Evolutionary conservation across 2,797 vertebrate species (phyloP).

Genomic region (Chrosomus eos): DNA sequence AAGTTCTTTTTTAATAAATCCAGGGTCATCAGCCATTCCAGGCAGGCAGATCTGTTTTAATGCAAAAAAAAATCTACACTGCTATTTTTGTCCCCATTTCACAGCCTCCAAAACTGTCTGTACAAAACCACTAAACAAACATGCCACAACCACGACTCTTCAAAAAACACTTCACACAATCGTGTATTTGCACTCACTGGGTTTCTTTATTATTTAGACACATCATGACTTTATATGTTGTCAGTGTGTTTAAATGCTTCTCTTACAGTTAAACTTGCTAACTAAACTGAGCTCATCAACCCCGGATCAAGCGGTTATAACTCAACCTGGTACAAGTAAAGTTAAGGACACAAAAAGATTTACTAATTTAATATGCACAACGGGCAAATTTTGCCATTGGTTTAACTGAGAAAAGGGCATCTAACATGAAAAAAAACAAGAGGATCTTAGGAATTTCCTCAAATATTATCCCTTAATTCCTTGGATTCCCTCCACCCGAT

Average conservation of each 20-base stretch:
- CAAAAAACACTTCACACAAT: neutral
- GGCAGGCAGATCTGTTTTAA: neutral
- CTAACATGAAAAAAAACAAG: neutral
- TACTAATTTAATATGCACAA: neutral
- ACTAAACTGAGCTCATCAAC: neutral
- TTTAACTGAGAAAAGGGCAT: neutral
- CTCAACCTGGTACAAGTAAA: neutral
- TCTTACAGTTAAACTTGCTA: neutral
- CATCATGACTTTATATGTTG: too few relatives aligned
- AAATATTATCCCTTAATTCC: neutral
- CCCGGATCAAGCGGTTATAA: neutral
- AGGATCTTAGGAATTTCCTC: constrained; percentile 7
- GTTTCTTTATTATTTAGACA: neutral
- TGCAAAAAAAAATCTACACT: neutral
- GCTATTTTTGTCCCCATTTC: constrained; percentile 5
- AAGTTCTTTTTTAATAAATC: neutral
- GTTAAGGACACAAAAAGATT: neutral
- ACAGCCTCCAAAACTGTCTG: neutral
- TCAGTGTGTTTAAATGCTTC: too few relatives aligned
- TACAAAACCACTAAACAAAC: constrained; percentile 9
- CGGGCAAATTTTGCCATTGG: neutral
- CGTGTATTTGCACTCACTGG: neutral
- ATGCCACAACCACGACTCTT: neutral
- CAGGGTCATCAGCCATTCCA: neutral
- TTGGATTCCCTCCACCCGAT: neutral